Base-by-base conservation (phyloP, 2,888 invertebrate genomes). In the Oxyteleia sp. region DNA sequence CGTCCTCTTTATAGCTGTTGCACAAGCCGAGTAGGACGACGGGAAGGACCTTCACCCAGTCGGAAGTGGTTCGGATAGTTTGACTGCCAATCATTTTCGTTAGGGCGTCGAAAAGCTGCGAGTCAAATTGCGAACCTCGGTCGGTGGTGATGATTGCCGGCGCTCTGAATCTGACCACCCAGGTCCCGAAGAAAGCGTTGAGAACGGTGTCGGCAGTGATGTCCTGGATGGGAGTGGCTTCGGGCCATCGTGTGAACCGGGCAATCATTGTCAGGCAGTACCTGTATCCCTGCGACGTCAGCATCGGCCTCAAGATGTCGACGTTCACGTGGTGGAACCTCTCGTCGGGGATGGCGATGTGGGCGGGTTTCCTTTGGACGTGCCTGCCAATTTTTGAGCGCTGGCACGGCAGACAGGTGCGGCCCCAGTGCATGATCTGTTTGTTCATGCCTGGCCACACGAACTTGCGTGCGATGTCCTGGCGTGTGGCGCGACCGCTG, bases 231-330 rank as follows among this genome's bases (percentile, higher is more conserved):
- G 51, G 51, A 4, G 10, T 29, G 1, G 29, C 51, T 29, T 51
- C 51, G n/a, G 51, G 51, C 51, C 51, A 51, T 2, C 26, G n/a
- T 0, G 51, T 51, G 13, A 51, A 51, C 2, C 38, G 38, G 38
- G 11, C 38, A n/a, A 38, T 13, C n/a, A 38, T 38, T 0, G n/a
- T 38, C 2, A 38, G 38, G 3, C 4, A n/a, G 13, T 38, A 38
- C n/a, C 7, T 2, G 13, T n/a, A 38, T n/a, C 38, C 38, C 11
- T n/a, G 2, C 2, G 87, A 87, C 1, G 68, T 18, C 20, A 90
- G 90, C n/a, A 92, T 68, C 0, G 91, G 90, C 16, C 90, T 91
- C 0, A 92, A 86, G 4, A 93, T 74, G 76, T 92, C 92, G 4
- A 92, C 63, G 63, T 91, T 90, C 4, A 92, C 85, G 45, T 92